Conservation (phyloP, 2,797 vertebrate genomes). For the Hemibagrus guttatus region DNA sequence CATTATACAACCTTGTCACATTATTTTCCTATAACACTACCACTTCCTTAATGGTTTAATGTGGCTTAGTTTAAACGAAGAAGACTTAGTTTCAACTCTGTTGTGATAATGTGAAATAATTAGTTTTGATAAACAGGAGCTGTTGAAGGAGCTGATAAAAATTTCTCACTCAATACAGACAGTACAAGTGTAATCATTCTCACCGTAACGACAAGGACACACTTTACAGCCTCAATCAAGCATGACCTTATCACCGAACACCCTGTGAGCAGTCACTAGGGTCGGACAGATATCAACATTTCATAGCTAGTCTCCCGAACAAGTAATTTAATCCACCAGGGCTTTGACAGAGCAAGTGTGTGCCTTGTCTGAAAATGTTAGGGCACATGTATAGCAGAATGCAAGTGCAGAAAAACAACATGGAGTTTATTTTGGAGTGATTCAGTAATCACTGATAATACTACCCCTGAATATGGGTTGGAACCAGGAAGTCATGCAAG, state of each 20-base stretch:
- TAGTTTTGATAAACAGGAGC: not conserved
- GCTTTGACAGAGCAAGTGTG: not conserved
- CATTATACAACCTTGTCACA: not conserved
- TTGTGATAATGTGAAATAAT: slow-evolving; percentile 1
- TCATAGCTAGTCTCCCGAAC: not conserved
- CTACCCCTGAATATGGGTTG: not conserved
- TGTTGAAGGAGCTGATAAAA: not conserved
- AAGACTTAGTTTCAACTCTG: not conserved
- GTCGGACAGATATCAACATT: slow-evolving; percentile 8
- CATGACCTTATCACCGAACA: slow-evolving; percentile 3
- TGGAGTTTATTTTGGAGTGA: too few species aligned
- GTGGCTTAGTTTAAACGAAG: not conserved
- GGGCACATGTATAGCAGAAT: not conserved
- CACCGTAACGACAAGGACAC: slow-evolving; percentile 1
- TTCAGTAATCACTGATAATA: not conserved
- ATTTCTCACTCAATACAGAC: not conserved
- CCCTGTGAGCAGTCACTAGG: not conserved
- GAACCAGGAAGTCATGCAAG: not conserved
- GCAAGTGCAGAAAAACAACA: not conserved
- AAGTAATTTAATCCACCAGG: not conserved
- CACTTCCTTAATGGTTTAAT: not conserved
- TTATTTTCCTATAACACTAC: not conserved
- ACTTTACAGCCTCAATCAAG: not conserved
- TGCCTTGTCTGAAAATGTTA: not conserved
- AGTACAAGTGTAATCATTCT: not conserved